Conservation (phyloP, 2,113 vertebrate genomes). For the Bagarius yarrelli region DNA sequence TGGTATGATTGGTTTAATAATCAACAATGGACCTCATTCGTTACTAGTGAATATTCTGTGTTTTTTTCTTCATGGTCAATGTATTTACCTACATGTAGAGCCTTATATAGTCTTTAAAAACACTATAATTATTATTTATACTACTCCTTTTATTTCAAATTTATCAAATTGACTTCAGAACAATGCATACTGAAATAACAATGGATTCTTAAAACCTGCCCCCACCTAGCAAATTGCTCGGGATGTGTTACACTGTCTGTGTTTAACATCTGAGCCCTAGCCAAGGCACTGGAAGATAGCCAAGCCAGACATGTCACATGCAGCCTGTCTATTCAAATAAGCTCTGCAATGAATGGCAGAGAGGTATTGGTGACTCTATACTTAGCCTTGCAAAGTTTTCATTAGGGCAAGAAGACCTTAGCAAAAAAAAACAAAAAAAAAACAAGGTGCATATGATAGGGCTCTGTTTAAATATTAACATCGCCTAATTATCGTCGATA, state of each 20-base stretch:
- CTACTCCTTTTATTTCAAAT: neutral
- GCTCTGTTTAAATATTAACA: conserved; percentile 77
- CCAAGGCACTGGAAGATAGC: conserved; percentile 67
- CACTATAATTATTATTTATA: neutral
- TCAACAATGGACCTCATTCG: conserved; percentile 36
- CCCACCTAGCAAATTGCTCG: neutral
- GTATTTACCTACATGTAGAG: conserved; percentile 69
- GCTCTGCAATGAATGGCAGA: conserved; percentile 58
- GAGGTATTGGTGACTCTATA: conserved; percentile 60
- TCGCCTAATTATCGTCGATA: conserved; percentile 75
- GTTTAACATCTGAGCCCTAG: conserved; percentile 74
- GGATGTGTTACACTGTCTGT: conserved; percentile 54
- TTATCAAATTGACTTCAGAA: no score
- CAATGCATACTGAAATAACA: neutral
- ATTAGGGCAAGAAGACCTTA: conserved; percentile 66
- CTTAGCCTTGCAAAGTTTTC: conserved; percentile 65
- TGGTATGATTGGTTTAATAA: conserved; percentile 27
- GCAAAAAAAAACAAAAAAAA: conserved; percentile 58
- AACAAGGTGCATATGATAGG: conserved; percentile 71
- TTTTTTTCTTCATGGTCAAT: conserved; percentile 65
- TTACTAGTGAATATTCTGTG: conserved; percentile 37
- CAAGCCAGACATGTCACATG: conserved; percentile 68
- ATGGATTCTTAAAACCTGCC: neutral
- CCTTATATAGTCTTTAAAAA: conserved; percentile 43
- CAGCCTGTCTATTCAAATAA: conserved; percentile 66